Evolutionary conservation across 2,888 invertebrate genomes (phyloP), one percentile per base, ranked within the genome.

Genomic region (Athalia circularis): DNA sequence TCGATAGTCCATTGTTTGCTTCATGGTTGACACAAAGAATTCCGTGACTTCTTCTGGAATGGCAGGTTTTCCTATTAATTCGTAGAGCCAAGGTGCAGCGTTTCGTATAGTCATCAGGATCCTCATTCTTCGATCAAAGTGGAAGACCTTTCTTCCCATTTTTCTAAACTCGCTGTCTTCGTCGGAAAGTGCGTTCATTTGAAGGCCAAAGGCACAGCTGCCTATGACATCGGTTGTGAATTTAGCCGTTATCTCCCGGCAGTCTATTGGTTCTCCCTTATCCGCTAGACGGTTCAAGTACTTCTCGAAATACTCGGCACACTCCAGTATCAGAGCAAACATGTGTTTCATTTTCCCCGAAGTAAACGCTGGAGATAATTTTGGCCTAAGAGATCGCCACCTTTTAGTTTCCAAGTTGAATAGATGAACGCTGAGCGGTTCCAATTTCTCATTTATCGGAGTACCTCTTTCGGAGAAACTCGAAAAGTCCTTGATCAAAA

Each of bases 301-400:
- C 0, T 88, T 84, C 0, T 89, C 87, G 80, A 93, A 84, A 61
- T 88, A 87, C 5, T 88, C 82, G 6, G 91, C 88, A 7, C 92
- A 91, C 43, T 91, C 88, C 15, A 87, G 85, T 7, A 93, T 90
- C 4, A 92, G 87, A 0, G 91, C 90, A 79, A 91, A 92, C 83
- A 92, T 91, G 0, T 91, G 86, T 82, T 92, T 93, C 48, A 91
- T 91, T 79, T 92, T 92, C 62, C 90, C 91, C 9, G 88, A 86
- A 0, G 92, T 92, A 52, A 93, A 90, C 1, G 91, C 91, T 0
- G 92, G 90, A 3, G 92, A 91, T 13, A 93, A 81, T 81, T 91
- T 91, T 0, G 88, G 85, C 7, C 93, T 88, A 1, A 91, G 85
- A 0, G 88, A 86, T 79, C 92, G 92, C 93, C 93, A 92, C 81